These are phyloP conservation scores for Scyliorhinus canicula DNA, from an alignment of 2,797 vertebrate species.

Conservation along the genomic window DNA sequence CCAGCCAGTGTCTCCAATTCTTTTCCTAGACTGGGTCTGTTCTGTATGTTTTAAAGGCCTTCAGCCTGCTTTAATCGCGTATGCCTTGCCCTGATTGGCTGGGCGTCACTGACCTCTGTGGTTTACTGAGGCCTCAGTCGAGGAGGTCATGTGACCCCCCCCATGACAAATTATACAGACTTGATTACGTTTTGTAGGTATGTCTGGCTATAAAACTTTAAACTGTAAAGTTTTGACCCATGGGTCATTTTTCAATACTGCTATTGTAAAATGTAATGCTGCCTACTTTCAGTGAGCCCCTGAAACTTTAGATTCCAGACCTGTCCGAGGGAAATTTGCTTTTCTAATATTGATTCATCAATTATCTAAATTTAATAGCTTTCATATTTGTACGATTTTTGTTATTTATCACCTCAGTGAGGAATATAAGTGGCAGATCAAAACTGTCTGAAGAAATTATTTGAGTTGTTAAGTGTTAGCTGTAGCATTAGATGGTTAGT, in stretches of 20 bases:
- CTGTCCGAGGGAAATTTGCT: not conserved
- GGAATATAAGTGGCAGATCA: not conserved
- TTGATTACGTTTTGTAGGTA: not conserved
- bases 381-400: not conserved
- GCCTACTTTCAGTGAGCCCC: not conserved
- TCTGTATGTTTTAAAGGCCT: no score
- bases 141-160: no score
- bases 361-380: not conserved
- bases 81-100: no score
- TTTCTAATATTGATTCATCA: not conserved
- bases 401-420: not conserved
- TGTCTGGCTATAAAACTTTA: not conserved
- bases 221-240: not conserved
- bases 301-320: not conserved
- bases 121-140: no score
- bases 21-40: no score
- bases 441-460: not conserved
- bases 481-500: not conserved
- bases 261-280: not conserved
- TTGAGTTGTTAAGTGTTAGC: not conserved
- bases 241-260: not conserved
- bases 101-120: no score
- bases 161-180: not conserved
- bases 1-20: no score
- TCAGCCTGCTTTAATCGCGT: no score